Evolutionary conservation across 2,888 invertebrate genomes (phyloP).

Genomic region (Nebria salina): DNA sequence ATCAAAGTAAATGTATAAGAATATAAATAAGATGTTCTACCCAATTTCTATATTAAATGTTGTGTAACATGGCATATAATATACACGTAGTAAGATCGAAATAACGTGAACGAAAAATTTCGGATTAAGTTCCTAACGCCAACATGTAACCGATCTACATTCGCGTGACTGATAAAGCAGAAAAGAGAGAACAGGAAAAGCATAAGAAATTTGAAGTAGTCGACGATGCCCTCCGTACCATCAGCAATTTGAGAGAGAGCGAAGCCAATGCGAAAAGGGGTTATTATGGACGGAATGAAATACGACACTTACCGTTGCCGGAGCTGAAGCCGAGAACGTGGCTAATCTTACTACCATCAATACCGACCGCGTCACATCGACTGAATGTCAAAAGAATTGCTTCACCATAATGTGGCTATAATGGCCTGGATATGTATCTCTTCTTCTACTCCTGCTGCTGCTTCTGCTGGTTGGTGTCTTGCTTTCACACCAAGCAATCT

Average conservation of each 20-base stretch:
- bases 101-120: neutral
- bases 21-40: no score
- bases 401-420: conserved; percentile 11
- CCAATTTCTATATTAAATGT: no score
- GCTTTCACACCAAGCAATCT: neutral
- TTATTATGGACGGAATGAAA: conserved; percentile 10
- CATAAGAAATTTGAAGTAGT: neutral
- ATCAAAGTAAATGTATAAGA: no score
- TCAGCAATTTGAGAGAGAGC: neutral
- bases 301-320: neutral
- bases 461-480: neutral
- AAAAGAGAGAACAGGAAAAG: conserved; percentile 7
- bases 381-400: conserved; percentile 18
- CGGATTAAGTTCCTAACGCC: neutral
- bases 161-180: neutral
- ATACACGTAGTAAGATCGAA: neutral
- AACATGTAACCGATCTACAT: neutral
- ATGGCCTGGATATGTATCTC: neutral
- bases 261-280: neutral
- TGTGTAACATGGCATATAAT: neutral
- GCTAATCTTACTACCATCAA: conserved; percentile 23
- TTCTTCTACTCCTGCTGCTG: neutral
- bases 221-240: neutral
- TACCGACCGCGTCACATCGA: neutral
- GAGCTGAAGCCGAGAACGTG: conserved; percentile 7